Base-by-base conservation (phyloP, 2,113 vertebrate species). In the Ictidomys tridecemlineatus region DNA sequence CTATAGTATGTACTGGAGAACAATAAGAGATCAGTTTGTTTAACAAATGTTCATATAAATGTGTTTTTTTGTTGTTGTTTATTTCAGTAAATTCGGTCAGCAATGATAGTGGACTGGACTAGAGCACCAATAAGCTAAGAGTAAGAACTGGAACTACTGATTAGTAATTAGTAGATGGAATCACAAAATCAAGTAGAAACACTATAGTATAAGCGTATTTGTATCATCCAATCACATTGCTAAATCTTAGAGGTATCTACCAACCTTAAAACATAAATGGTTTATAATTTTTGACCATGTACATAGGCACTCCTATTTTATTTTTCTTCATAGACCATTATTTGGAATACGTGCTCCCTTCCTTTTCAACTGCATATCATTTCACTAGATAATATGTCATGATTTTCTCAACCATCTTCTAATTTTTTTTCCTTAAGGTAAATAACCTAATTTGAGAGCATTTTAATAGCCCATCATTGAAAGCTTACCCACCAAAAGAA, bases 401-500 rank as follows among this genome's bases (percentile, higher is more conserved):
- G 20, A 89, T 89, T 83, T 88, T 26, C 63, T 48, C 28, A 85
- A 32, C 72, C 48, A 65, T 30, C 28, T 22, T 67, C 34, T 88
- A 72, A 34, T 56, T 63, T 58, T 93, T 74, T 87, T 63, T 28
- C 34, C 61, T 48, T 30, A 37, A 76, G 56, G 32, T 58, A 51
- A 24, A 53, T 42, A 74, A 18, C 11, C 10, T 80, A 67, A 85
- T 39, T 69, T 84, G 30, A 6, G 2, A 45, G 2, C 16, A 39
- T 93, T 95, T 92, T 85, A 69, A 88, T 58, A 80, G 32, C 34
- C 92, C 34, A 79, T 58, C 34, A 56, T 77, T 77, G 8, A 39
- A 85, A 61, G 16, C 39, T 93, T 61, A 28, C 26, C 45, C 34
- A 70, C 37, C 39, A 65, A 72, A 90, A 65, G 48, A 72, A 85